Base-by-base conservation (phyloP, 2,113 vertebrate species). In the Hylia prasina region DNA sequence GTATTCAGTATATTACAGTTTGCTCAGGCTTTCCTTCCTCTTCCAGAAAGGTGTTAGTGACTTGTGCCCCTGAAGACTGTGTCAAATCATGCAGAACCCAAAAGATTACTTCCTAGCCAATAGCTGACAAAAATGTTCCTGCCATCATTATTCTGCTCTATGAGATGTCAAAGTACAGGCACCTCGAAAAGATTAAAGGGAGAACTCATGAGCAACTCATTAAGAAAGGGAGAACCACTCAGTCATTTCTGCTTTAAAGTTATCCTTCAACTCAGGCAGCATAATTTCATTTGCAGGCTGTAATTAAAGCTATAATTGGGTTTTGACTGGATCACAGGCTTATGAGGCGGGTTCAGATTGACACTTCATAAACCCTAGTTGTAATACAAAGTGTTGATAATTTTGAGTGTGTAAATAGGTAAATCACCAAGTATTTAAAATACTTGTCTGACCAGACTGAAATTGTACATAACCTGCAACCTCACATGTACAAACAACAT, bases 11-110 rank as follows among this genome's bases (percentile, higher is more conserved):
- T 70, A 44, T 61, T 80, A 40, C 39, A 53, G 7, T 91, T 93
- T 95, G 10, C 69, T 89, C 66, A 88, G 68, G 25, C 31, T 63
- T 90, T 90, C 44, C 48, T 75, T 82, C n/a, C 64, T 80, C 24
- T n/a, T 77, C 8, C 68, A 87, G 61, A 90, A 89, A 94, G 79
- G 69, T 82, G 56, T 87, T 87, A 37, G 78, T 96, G 91, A 89
- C 85, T 91, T 90, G 65, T 94, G 79, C 78, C 91, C 87, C 47
- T 65, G 23, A 79, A 94, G 79, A 65, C 76, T 0, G 0, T 87
- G 82, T 87, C 89, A 95, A 96, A 91, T 95, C 95, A 97, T 95
- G 94, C 95, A 97, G 90, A 97, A 95, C 57, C 82, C 72, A 54
- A 79, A 90, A 96, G 60, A 96, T 97, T 97, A 95, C 82, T 96